A percentile compares a stretch with the other conserved stretches of the same genome.
Conservation (phyloP, 2,888 invertebrate genomes). For the Noctua pronuba region DNA sequence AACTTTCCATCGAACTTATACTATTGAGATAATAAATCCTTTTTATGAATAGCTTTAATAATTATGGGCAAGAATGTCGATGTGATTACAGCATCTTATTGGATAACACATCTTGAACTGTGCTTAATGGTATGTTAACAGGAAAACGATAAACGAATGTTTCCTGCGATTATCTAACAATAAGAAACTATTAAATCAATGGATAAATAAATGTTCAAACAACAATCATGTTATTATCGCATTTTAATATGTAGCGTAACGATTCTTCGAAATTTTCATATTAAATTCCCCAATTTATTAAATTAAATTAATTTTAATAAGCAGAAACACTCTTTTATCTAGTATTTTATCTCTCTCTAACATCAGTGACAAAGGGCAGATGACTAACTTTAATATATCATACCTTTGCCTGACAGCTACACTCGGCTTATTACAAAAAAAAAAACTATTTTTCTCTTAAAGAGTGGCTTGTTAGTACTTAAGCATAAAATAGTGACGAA, state of each 20-base stretch:
- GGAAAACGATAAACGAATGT: constrained; percentile 40
- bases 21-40: background rate
- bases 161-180: constrained; percentile 10
- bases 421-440: background rate
- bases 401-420: background rate
- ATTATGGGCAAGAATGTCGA: background rate
- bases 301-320: background rate
- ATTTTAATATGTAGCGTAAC: no score
- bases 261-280: background rate
- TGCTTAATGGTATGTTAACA: constrained; percentile 31
- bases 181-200: background rate
- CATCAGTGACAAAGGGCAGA: no score
- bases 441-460: background rate
- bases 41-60: background rate
- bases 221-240: background rate
- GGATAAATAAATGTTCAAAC: background rate
- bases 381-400: background rate
- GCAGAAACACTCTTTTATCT: background rate
- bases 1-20: background rate
- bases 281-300: background rate
- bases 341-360: background rate
- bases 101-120: constrained; percentile 17
- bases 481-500: no score
- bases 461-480: no score
- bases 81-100: constrained; percentile 37